These are phyloP conservation scores for Dinothrombium tinctorium DNA, from an alignment of 1,140 invertebrate genomes.

Conservation along the genomic window DNA sequence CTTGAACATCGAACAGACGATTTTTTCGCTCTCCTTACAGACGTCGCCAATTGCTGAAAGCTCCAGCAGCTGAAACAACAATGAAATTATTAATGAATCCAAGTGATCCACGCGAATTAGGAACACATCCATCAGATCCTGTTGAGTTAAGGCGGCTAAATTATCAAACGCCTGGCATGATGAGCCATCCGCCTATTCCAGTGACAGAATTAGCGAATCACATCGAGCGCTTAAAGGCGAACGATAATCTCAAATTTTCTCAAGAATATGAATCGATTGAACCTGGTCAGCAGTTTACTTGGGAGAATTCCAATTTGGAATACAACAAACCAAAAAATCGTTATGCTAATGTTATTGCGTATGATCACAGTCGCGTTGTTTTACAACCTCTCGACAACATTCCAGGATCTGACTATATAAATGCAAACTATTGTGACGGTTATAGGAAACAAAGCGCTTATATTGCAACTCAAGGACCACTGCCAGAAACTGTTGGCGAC, in stretches of 20 bases:
- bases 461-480: slow-evolving; percentile 84
- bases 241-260: slow-evolving; percentile 91
- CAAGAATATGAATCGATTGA: slow-evolving; percentile 93
- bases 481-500: slow-evolving; percentile 73
- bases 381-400: slow-evolving; percentile 47
- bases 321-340: slow-evolving; percentile 96
- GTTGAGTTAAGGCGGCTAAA: slow-evolving; percentile 84
- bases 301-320: slow-evolving; percentile 95
- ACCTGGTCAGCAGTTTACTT: slow-evolving; percentile 96
- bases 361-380: slow-evolving; percentile 97
- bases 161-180: slow-evolving; percentile 91
- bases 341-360: slow-evolving; percentile 98
- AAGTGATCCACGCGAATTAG: slow-evolving; percentile 12
- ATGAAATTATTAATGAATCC: slow-evolving; percentile 16
- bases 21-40: slow-evolving; percentile 6
- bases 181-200: slow-evolving; percentile 85
- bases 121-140: slow-evolving; percentile 48
- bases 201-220: slow-evolving; percentile 78
- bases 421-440: slow-evolving; percentile 93
- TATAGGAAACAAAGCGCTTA: slow-evolving; percentile 87
- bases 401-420: slow-evolving; percentile 71
- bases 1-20: too few species aligned
- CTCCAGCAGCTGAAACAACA: slow-evolving; percentile 55
- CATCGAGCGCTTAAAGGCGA: slow-evolving; percentile 80
- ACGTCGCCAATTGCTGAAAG: slow-evolving; percentile 57